Conservation (phyloP, 2,797 vertebrate species). For the Sebastes elongatus region DNA sequence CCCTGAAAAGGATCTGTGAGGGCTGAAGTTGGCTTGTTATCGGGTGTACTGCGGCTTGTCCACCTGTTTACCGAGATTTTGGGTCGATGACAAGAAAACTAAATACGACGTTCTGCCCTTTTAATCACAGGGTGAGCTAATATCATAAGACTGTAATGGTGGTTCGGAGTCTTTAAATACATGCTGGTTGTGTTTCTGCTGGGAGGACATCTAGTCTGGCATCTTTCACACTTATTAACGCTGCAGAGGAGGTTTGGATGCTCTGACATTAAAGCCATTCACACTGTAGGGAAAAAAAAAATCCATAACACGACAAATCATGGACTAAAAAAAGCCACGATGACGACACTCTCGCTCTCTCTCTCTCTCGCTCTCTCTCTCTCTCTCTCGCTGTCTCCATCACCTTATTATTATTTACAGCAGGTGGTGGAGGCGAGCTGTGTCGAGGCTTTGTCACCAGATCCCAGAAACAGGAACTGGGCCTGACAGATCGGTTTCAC, state of each 20-base stretch:
- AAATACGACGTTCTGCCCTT: slow-evolving; percentile 37
- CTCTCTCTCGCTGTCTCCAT: neutral
- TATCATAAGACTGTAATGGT: slow-evolving; percentile 60
- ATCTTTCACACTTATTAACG: neutral
- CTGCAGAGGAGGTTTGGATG: neutral
- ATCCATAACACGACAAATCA: slow-evolving; percentile 1
- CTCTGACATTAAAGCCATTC: slow-evolving; percentile 3
- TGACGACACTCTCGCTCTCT: neutral
- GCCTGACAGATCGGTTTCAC: slow-evolving; percentile 66
- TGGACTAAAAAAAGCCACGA: slow-evolving; percentile 10
- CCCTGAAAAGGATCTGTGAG: neutral
- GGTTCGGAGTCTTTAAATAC: slow-evolving; percentile 53
- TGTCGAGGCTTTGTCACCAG: slow-evolving; percentile 55
- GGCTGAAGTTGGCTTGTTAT: neutral
- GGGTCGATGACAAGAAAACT: slow-evolving; percentile 12
- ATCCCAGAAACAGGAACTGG: slow-evolving; percentile 64
- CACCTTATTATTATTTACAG: slow-evolving; percentile 62
- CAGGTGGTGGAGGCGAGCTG: slow-evolving; percentile 42
- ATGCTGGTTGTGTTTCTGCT: slow-evolving; percentile 33
- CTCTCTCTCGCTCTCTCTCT: neutral
- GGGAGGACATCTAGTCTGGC: neutral
- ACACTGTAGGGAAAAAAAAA: neutral
- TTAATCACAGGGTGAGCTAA: slow-evolving; percentile 55
- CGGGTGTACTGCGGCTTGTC: neutral
- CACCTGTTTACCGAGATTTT: slow-evolving; percentile 38